Base-by-base conservation (phyloP, 2,797 vertebrate genomes). In the Sebastolobus altivelis region DNA sequence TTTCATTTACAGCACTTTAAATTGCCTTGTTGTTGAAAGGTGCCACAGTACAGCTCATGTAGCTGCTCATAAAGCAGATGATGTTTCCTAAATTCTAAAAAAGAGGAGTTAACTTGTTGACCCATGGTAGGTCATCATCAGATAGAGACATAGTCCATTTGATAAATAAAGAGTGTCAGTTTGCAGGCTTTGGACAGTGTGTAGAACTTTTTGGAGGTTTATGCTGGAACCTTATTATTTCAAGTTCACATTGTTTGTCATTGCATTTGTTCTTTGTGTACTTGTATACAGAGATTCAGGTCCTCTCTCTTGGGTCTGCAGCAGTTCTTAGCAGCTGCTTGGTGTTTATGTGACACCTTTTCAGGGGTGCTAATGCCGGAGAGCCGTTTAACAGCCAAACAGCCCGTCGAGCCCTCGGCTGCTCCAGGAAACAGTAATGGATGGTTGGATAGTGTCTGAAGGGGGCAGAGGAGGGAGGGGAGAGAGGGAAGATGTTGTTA, bases 351-450 rank as follows among this genome's bases (percentile, higher is more conserved):
- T 92, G 88, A 90, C 93, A 85, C 94, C 92, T 94, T 85, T 85
- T 88, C 81, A 56, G 72, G 85, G 88, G 94, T 89, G 94, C 94
- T 95, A 95, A 96, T 95, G 95, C 93, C 92, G 83, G 75, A 87
- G 66, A 81, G 78, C 83, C 80, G 87, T 94, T 92, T 92, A 90
- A 93, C 91, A 91, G 90, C 86, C 86, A 72, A 88, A 89, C 86
- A 78, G 84, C 52, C 66, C 67, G 37, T 67, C 12, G 54, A 80
- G 78, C 77, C 78, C 87, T 63, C 66, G 37, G 71, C 77, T 81
- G 31, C 61, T 56, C 67, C 82, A 65, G 82, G 77, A 73, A 81
- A 66, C 87, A 87, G 90, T 93, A 92, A 95, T 94, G 94, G 94
- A 92, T 80, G 87, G 86, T 11, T 87, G 83, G 85, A 89, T 63